A percentile compares a stretch with the other conserved stretches of the same genome.
phyloP scores from a whole-genome alignment of 1,140 invertebrate species.

The Scylla paramamosain region DNA sequence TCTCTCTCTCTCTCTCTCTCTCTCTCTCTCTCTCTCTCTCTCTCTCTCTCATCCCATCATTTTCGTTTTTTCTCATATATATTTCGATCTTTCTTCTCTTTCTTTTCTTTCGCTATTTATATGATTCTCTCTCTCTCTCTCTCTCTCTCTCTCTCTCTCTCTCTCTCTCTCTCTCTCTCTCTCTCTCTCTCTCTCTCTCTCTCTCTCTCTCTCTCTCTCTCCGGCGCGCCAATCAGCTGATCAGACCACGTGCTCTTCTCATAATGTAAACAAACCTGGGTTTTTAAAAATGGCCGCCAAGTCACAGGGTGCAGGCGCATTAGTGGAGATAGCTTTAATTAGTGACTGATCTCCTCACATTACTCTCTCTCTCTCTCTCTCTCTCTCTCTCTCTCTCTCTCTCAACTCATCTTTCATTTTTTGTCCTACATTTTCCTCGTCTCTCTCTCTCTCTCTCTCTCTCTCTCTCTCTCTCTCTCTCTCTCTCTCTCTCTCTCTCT shows the following conservation, averaged over 20 bases:
- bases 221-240: too few species aligned
- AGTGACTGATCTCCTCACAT: neutral
- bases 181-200: slow-evolving; percentile 45
- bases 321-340: too few species aligned
- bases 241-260: too few species aligned
- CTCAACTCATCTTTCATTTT: too few species aligned
- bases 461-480: slow-evolving; percentile 46
- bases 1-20: slow-evolving; percentile 40
- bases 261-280: too few species aligned
- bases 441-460: slow-evolving; percentile 39
- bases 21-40: slow-evolving; percentile 35
- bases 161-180: slow-evolving; percentile 49
- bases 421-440: neutral
- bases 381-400: slow-evolving; percentile 42
- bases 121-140: neutral
- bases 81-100: neutral
- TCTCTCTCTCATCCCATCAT: slow-evolving; percentile 6
- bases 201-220: slow-evolving; percentile 47
- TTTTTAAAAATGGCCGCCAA: too few species aligned
- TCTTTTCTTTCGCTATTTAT: slow-evolving; percentile 28
- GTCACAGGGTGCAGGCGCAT: too few species aligned
- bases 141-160: slow-evolving; percentile 15
- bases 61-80: neutral
- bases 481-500: neutral
- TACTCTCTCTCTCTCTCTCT: neutral